phyloP scores from a whole-genome alignment of 2,113 vertebrate genomes.

The Xiphorhynchus elegans region DNA sequence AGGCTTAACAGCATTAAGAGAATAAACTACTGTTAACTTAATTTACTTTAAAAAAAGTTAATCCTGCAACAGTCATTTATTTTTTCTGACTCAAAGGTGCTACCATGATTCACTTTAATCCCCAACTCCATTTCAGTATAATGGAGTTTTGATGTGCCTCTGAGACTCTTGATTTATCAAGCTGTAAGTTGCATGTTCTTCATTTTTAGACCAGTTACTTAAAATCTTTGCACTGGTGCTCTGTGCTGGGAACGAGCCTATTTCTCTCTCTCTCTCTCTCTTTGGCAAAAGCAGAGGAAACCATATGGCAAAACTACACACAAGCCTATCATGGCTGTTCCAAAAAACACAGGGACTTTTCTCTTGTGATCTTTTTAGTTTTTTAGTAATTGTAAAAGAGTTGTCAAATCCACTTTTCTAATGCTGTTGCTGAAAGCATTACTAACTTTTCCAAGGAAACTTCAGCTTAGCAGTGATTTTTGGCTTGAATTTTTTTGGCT shows the following conservation, averaged over 20 bases:
- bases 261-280: not conserved
- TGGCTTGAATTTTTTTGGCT: constrained; percentile 7
- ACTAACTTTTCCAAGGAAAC: not conserved
- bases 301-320: not conserved
- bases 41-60: constrained; percentile 34
- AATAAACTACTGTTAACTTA: constrained; percentile 40
- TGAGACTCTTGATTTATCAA: constrained; percentile 8
- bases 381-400: not conserved
- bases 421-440: not conserved
- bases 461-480: not conserved
- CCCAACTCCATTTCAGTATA: not conserved
- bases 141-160: not conserved
- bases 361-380: not conserved
- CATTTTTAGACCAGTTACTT: not conserved
- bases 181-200: not conserved
- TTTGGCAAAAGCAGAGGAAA: constrained; percentile 21
- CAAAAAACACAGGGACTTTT: not conserved
- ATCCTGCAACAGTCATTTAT: constrained; percentile 22
- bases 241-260: not conserved
- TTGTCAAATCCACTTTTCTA: not conserved
- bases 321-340: not conserved
- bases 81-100: constrained; percentile 23
- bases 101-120: not conserved
- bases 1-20: constrained; percentile 24
- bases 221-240: not conserved